Conservation (phyloP, 2,888 invertebrate genomes). For the Aleiodes leptofemur region DNA sequence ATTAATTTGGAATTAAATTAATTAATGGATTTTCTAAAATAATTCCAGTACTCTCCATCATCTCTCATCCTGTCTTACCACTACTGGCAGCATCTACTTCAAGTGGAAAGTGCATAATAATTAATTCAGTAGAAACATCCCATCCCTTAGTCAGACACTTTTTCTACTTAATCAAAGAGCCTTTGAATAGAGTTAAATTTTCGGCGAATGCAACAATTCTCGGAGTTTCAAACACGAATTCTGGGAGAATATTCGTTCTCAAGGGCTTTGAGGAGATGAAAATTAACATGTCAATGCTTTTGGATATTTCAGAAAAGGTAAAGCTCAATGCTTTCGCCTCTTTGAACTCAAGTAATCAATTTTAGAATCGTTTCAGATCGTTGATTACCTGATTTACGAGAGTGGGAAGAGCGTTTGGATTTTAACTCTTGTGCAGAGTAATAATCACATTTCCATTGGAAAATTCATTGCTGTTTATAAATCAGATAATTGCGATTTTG, state of each 20-base stretch:
- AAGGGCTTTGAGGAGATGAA: constrained; percentile 24
- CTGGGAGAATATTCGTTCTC: constrained; percentile 60
- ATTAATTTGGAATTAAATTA: neutral
- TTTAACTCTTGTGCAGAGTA: constrained; percentile 56
- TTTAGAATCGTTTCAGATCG: constrained; percentile 41
- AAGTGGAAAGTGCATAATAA: constrained; percentile 60
- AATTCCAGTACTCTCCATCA: constrained; percentile 54
- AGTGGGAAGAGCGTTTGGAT: constrained; percentile 45
- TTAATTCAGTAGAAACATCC: constrained; percentile 48
- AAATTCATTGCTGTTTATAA: constrained; percentile 58
- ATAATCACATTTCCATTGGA: constrained; percentile 47
- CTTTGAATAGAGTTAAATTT: constrained; percentile 62
- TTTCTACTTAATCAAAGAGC: constrained; percentile 58
- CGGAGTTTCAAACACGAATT: constrained; percentile 52
- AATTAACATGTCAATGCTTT: constrained; percentile 38
- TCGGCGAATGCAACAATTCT: constrained; percentile 58
- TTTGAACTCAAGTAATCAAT: neutral
- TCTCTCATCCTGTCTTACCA: constrained; percentile 57
- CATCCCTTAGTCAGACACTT: constrained; percentile 52
- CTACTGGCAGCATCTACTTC: constrained; percentile 55
- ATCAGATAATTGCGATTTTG: constrained; percentile 43
- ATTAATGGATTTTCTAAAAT: constrained; percentile 28
- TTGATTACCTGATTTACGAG: constrained; percentile 64
- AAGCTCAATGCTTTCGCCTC: neutral
- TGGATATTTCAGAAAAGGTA: constrained; percentile 39